Evolutionary conservation across 2,888 invertebrate genomes (phyloP).

Genomic region (Caenorhabditis uteleia): DNA sequence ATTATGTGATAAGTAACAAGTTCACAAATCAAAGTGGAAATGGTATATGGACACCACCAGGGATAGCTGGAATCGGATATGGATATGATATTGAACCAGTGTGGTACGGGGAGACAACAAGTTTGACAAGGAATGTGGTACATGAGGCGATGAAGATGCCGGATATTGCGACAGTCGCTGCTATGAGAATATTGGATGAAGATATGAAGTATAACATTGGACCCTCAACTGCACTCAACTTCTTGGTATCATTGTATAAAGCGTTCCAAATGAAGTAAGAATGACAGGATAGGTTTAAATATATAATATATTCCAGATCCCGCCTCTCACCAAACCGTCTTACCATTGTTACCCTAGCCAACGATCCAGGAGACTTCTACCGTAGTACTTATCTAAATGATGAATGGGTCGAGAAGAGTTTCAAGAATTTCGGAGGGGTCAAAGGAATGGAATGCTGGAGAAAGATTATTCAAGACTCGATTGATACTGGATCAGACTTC

Average conservation of each 20-base stretch:
- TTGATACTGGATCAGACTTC: constrained; percentile 46
- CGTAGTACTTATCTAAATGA: constrained; percentile 45
- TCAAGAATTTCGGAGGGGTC: constrained; percentile 42
- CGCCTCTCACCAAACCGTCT: constrained; percentile 13
- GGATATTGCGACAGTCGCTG: constrained; percentile 61
- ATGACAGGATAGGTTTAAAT: constrained; percentile 1
- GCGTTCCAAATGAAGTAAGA: constrained; percentile 41
- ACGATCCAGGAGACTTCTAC: constrained; percentile 54
- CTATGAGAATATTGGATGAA: constrained; percentile 46
- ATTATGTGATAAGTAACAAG: constrained; percentile 54
- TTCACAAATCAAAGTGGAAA: constrained; percentile 56
- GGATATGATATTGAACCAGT: constrained; percentile 56
- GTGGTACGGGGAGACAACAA: constrained; percentile 49
- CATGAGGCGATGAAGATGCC: constrained; percentile 61
- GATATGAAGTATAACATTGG: constrained; percentile 44
- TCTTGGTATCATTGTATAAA: constrained; percentile 51
- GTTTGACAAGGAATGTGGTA: constrained; percentile 55
- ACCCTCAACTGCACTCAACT: constrained; percentile 52
- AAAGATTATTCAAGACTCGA: constrained; percentile 40
- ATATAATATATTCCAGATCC: not conserved
- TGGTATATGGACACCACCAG: constrained; percentile 56
- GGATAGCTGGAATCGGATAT: constrained; percentile 62
- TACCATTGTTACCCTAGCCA: constrained; percentile 42
- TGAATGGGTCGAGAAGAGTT: constrained; percentile 43
- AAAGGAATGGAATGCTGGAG: constrained; percentile 48